Evolutionary conservation across 2,113 vertebrate species (phyloP).

Genomic region (Phyllostomus discolor): DNA sequence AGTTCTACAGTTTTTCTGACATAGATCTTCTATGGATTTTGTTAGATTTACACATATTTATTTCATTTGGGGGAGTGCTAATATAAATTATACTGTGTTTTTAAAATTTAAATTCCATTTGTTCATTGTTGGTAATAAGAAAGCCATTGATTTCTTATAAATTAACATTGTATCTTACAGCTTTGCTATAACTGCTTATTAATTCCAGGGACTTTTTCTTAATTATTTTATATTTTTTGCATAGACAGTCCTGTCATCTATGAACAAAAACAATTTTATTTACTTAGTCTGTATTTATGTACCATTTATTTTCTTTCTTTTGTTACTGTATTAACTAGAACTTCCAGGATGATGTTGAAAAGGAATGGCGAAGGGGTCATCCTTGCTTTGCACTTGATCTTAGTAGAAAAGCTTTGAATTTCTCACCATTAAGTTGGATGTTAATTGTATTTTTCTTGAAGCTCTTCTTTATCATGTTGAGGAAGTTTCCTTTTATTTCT

Average conservation of each 20-base stretch:
- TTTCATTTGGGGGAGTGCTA: background rate
- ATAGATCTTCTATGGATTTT: background rate
- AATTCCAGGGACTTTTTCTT: background rate
- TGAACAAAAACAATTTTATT: background rate
- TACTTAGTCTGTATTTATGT: background rate
- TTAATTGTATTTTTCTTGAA: background rate
- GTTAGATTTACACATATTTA: background rate
- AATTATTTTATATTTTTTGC: background rate
- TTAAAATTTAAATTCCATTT: background rate
- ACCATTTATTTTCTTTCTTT: background rate
- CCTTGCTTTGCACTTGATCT: background rate
- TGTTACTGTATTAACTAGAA: background rate
- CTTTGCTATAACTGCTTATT: background rate
- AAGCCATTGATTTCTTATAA: background rate
- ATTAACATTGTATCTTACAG: background rate
- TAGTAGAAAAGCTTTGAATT: background rate
- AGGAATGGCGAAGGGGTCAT: background rate
- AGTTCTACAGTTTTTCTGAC: background rate
- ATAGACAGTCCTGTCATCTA: background rate
- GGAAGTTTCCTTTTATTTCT: background rate
- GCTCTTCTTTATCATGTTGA: background rate
- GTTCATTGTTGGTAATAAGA: background rate
- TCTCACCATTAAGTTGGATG: background rate
- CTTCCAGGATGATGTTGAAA: background rate
- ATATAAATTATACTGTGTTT: background rate